Conservation (phyloP, 2,888 invertebrate genomes). For the Drosophila anomalipes region DNA sequence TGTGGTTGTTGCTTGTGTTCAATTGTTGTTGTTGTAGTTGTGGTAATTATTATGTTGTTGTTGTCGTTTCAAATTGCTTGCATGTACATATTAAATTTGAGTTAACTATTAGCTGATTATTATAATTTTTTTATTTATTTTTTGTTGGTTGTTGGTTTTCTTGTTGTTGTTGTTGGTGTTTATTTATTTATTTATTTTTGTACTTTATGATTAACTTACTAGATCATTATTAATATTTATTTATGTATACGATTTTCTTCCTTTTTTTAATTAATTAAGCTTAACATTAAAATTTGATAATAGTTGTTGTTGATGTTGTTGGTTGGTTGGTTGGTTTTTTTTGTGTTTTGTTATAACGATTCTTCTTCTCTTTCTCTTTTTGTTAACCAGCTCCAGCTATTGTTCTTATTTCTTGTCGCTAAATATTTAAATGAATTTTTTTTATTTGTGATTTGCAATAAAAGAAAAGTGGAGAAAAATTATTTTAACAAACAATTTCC, state of each 20-base stretch:
- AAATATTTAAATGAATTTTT: constrained; percentile 34
- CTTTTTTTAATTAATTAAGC: constrained; percentile 65
- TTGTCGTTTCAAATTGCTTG: constrained; percentile 57
- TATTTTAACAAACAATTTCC: constrained; percentile 46
- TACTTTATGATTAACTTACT: constrained; percentile 77
- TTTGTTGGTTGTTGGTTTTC: constrained; percentile 28
- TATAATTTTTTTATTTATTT: constrained; percentile 16
- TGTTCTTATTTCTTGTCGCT: constrained; percentile 67
- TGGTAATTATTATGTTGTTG: constrained; percentile 42
- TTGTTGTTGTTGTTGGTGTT: constrained; percentile 45
- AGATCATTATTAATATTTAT: constrained; percentile 72
- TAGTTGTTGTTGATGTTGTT: constrained; percentile 73
- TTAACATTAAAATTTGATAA: constrained; percentile 73
- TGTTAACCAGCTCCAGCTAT: constrained; percentile 70
- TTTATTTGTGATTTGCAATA: constrained; percentile 26
- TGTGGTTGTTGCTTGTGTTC: constrained; percentile 49
- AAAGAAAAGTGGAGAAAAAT: constrained; percentile 49
- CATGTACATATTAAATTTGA: constrained; percentile 62
- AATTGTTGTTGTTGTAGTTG: constrained; percentile 51
- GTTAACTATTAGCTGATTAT: constrained; percentile 69
- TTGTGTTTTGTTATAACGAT: constrained; percentile 63
- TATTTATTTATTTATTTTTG: constrained; percentile 56
- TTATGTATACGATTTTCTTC: constrained; percentile 52
- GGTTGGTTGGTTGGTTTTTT: constrained; percentile 45
- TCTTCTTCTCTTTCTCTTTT: constrained; percentile 56